Evolutionary conservation across 2,797 vertebrate genomes (phyloP), one percentile per base, ranked within the genome.

Genomic region (Naso thynnoides): DNA sequence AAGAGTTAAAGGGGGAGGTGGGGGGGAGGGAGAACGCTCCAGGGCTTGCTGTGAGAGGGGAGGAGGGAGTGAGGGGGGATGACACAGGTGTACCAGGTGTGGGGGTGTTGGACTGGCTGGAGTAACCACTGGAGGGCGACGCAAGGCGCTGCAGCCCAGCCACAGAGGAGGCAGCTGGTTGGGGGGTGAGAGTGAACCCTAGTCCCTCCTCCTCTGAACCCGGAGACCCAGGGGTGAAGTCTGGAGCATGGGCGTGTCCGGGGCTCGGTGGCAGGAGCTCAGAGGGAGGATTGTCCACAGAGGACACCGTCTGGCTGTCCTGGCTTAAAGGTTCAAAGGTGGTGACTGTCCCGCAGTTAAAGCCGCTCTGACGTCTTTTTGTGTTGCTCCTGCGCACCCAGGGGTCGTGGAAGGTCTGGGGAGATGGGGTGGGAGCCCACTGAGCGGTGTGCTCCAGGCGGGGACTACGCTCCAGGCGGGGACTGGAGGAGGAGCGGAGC

Each of bases 71-170:
- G 8, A 81, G 55, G 3, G 89, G 89, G 18, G 90, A 95, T 57
- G 96, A 96, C 82, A 96, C 91, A 0, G 96, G 96, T 24, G 96
- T 97, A 45, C 96, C 93, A 0, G 95, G 92, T 3, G 95, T 96
- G 27, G 96, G 96, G 1, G 96, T 97, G 75, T 96, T 96, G 1
- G 96, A 97, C 86, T 97, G 97, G 90, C 96, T 98, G 82, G 96
- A 97, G 92, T 97, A 98, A 10, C 97, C 96, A 36, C 96, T 98
- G 1, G 97, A 98, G 0, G 96, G 96, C 0, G 97, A 97, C 0
- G 96, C 94, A 14, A 97, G 94, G 70, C 94, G 91, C 63, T 95
- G 95, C 6, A 94, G 81, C 57, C 94, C 95, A 54, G 93, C 6
- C 7, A 78, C 62, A 23, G 87, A 58, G 59, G 91, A 19, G 88